phyloP scores from a whole-genome alignment of 2,113 vertebrate species.

The Hiodon tergisus region DNA sequence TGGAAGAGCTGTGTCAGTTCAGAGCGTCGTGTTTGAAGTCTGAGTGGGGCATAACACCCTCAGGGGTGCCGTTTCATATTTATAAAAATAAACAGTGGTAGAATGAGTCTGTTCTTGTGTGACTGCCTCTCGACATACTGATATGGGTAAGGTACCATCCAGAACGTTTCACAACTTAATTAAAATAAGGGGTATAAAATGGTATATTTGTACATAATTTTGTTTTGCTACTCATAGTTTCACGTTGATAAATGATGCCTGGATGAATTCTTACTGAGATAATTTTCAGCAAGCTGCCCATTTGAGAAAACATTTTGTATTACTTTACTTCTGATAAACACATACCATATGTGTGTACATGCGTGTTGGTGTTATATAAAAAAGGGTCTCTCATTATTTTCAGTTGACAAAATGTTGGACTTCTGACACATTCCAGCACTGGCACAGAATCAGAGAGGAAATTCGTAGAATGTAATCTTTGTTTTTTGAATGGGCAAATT shows the following conservation, averaged over 20 bases:
- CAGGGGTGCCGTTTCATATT: conserved; percentile 52
- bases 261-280: background rate
- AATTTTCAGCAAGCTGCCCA: background rate
- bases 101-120: conserved; percentile 51
- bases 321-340: background rate
- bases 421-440: background rate
- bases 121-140: conserved; percentile 41
- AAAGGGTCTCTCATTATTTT: background rate
- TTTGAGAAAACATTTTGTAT: background rate
- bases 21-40: conserved; percentile 53
- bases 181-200: conserved; percentile 15
- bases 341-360: background rate
- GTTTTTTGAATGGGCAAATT: background rate
- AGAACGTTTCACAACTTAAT: conserved; percentile 45
- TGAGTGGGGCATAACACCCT: conserved; percentile 50
- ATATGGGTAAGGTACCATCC: conserved; percentile 45
- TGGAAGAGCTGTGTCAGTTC: conserved; percentile 38
- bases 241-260: conserved; percentile 1
- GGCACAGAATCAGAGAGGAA: background rate
- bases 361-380: background rate
- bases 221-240: background rate
- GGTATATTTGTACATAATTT: background rate
- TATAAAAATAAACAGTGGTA: conserved; percentile 59
- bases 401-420: background rate
- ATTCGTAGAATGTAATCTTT: background rate